Evolutionary conservation across 2,888 invertebrate genomes (phyloP), one percentile per base, ranked within the genome.

Genomic region (Protodeltote pygarga): DNA sequence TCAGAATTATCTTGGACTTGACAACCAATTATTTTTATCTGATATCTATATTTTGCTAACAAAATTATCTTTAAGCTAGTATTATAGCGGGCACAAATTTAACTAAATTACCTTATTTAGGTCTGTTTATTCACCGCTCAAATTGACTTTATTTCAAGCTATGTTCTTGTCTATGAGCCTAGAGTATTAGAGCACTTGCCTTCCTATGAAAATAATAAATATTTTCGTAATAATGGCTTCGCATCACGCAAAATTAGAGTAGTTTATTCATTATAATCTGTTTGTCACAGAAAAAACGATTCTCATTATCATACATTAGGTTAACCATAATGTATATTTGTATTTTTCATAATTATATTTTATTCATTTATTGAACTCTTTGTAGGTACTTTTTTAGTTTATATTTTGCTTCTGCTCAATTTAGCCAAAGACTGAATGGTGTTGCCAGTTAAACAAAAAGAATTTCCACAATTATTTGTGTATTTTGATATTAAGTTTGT

Each of bases 381-480:
- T 29, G 8, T 41, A 48, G n/a, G n/a, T 31, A 42, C 10, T 32
- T 23, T 49, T 27, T 47, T 58, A 52, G 40, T 49, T 37, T 52
- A 47, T 13, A 48, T 28, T 60, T 68, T 70, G 69, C 70, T 74
- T 79, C 67, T 74, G 87, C 87, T 89, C 87, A 87, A 87, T 75
- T 64, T 79, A 75, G 81, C 87, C 87, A 88, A 89, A 89, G 89
- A 89, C 86, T 84, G 84, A 84, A 74, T 66, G 71, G 60, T 71
- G 68, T 63, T 64, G 66, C 60, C 54, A 60, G 58, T 64, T 65
- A 49, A 52, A 40, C 49, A 25, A 57, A 51, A 57, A 70, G 45
- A 42, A 64, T 40, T 63, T 52, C 39, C 35, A 45, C 52, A 41
- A 27, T 49, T 48, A 32, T 51, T 53, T 65, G 45, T 64, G 61